phyloP scores from a whole-genome alignment of 2,888 invertebrate species.

The Habrosyne pyritoides region DNA sequence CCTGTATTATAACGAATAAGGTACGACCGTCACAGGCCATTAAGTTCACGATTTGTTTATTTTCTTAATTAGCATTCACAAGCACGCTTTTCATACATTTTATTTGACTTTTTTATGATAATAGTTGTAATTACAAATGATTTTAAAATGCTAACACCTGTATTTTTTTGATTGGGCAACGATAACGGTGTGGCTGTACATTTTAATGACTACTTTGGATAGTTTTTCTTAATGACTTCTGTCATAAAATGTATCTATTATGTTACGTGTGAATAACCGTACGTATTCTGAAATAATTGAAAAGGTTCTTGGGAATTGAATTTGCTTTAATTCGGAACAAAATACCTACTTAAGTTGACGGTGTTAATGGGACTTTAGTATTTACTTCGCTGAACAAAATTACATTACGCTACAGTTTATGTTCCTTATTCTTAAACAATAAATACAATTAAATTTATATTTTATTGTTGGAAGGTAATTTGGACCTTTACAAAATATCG shows the following conservation, averaged over 20 bases:
- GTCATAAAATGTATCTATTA: conserved; percentile 3
- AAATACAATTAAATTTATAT: neutral
- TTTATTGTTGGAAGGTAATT: neutral
- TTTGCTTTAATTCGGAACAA: neutral
- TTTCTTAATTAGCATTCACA: conserved; percentile 48
- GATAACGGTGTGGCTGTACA: conserved; percentile 16
- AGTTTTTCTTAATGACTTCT: conserved; percentile 7
- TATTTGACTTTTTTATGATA: conserved; percentile 47
- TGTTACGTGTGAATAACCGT: neutral
- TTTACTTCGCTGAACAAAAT: conserved; percentile 3
- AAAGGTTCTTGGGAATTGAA: neutral
- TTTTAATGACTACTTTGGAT: conserved; percentile 17
- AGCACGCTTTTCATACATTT: conserved; percentile 37
- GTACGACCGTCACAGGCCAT: conserved; percentile 27
- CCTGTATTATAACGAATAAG: conserved; percentile 14
- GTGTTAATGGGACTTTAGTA: neutral
- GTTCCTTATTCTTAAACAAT: neutral
- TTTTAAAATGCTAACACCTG: conserved; percentile 35
- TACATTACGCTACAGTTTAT: neutral
- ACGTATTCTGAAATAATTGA: neutral
- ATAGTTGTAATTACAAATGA: conserved; percentile 40
- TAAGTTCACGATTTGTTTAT: conserved; percentile 48
- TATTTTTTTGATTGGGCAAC: conserved; percentile 27
- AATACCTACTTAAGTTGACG: neutral
- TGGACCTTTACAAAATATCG: neutral